Evolutionary conservation across 2,888 invertebrate species (phyloP), one percentile per base, ranked within the genome.

Genomic region (Thyatira batis): DNA sequence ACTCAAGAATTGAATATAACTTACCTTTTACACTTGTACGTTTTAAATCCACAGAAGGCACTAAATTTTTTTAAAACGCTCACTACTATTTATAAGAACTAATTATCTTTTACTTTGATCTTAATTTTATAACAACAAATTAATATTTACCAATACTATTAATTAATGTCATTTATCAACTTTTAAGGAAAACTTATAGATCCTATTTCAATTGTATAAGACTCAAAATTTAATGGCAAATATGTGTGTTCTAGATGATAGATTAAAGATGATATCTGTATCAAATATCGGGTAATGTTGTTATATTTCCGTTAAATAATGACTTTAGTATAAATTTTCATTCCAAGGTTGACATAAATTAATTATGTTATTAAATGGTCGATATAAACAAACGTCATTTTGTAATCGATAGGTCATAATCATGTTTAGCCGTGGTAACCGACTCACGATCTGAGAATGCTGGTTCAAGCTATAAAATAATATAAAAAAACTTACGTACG

Each of bases 191-290:
- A 17, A 8, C 17, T 1, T 39, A 39, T 3, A 1, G 8, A 2
- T 6, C 27, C 27, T 48, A 48, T 27, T 1, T 13, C 9, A 48
- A n/a, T 48, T 17, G 6, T 2, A 5, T 48, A 48, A 27, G 48
- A 20, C 20, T 3, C 13, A 20, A 6, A 48, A 21, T 49, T 43
- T 61, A 58, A 61, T 68, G 50, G 46, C 45, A 27, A 39, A 17
- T 39, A 39, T 2, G 8, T 8, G 5, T 39, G 17, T 39, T 8
- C 2, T 8, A 39, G 39, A 39, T 39, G 39, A 39, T 28, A 28
- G 52, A 70, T 64, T 59, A 67, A 43, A 65, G 68, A 71, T 71
- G 46, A 2, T 60, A 71, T 70, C 62, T 58, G 43, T 39, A 30
- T 45, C n/a, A 51, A 45, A 55, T 55, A 57, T 52, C 57, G 56